phyloP scores from a whole-genome alignment of 2,113 vertebrate species.

The Aldabrachelys gigantea region DNA sequence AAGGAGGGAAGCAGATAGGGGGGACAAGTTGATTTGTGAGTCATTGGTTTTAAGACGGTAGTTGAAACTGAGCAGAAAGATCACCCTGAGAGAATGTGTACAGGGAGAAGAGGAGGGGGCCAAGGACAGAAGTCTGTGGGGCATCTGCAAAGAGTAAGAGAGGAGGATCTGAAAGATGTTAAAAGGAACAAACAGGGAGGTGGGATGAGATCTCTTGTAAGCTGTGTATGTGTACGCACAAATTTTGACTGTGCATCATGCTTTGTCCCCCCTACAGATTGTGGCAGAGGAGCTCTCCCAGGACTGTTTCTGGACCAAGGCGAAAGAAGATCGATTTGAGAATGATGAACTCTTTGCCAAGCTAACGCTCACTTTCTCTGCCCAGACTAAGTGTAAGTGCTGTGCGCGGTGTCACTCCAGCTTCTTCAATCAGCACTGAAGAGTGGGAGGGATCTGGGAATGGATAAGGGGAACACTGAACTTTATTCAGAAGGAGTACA shows the following conservation, averaged over 20 bases:
- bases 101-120: not conserved
- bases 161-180: not conserved
- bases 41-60: not conserved
- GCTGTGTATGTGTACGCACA: not conserved
- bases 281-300: conserved; percentile 85
- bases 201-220: not conserved
- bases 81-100: not conserved
- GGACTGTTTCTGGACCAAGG: conserved; percentile 88
- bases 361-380: conserved; percentile 87
- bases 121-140: not conserved
- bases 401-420: not conserved
- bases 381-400: conserved; percentile 89
- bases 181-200: not conserved
- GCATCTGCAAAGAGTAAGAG: not conserved
- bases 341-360: conserved; percentile 91
- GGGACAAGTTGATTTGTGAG: not conserved
- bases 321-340: conserved; percentile 88
- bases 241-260: not conserved
- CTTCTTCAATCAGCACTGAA: not conserved
- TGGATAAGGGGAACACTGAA: too few relatives aligned
- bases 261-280: conserved; percentile 76
- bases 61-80: not conserved
- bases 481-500: not conserved
- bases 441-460: not conserved
- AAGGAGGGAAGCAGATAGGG: not conserved